Conservation (phyloP, 1,140 invertebrate species). For the Arctopsyche grandis region DNA sequence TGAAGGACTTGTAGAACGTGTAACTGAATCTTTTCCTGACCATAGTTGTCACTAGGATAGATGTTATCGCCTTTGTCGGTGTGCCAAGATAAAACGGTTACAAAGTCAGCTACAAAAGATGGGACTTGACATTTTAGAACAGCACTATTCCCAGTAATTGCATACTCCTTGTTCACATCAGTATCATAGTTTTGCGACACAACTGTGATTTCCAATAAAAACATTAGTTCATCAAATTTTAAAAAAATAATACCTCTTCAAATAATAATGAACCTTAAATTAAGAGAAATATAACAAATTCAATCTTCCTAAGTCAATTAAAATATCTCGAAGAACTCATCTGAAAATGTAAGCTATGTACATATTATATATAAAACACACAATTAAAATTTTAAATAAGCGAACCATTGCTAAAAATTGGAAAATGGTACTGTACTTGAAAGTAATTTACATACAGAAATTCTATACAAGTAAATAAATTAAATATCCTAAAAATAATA, state of each 20-base stretch:
- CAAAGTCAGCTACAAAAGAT: conserved; percentile 91
- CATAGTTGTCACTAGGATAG: conserved; percentile 70
- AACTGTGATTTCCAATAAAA: conserved; percentile 57
- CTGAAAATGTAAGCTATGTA: no score
- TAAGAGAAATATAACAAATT: neutral
- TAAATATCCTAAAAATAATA: no score
- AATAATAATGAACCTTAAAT: neutral
- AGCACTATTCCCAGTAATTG: conserved; percentile 92
- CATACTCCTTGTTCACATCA: conserved; percentile 93
- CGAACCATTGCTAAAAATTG: no score
- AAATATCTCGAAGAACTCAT: no score
- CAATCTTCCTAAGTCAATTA: no score
- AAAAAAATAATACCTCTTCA: neutral
- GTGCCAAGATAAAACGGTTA: conserved; percentile 88
- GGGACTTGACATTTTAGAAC: conserved; percentile 93
- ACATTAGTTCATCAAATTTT: neutral
- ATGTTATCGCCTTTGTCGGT: conserved; percentile 79
- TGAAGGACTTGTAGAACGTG: neutral
- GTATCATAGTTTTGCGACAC: conserved; percentile 89
- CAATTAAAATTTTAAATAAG: no score
- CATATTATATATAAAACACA: no score
- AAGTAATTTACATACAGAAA: no score
- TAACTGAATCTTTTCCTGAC: conserved; percentile 62
- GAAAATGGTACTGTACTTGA: no score
- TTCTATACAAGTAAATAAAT: no score